Percentiles rank a stretch among this genome's conserved stretches.
phyloP scores from a whole-genome alignment of 2,113 vertebrate species.

The Saiga tatarica region DNA sequence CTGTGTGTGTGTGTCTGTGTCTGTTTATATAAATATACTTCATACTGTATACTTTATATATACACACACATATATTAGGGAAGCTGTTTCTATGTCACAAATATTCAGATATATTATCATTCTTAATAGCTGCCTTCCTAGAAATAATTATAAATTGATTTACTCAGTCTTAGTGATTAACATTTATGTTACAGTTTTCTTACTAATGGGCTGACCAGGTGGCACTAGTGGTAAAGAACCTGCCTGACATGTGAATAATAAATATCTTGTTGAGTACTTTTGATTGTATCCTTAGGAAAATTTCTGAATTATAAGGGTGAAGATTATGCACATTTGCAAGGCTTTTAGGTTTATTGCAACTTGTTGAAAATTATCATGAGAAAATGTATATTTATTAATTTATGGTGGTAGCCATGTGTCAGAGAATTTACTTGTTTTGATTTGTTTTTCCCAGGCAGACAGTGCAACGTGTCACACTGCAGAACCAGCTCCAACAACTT shows the following conservation, averaged over 20 bases:
- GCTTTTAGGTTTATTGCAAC: neutral
- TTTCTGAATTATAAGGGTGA: neutral
- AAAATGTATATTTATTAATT: neutral
- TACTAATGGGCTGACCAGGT: neutral
- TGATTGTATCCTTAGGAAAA: neutral
- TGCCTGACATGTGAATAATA: neutral
- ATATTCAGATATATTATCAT: neutral
- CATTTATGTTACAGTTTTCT: neutral
- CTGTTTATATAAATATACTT: neutral
- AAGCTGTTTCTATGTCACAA: neutral
- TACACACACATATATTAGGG: neutral
- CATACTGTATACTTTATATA: neutral
- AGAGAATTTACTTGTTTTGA: neutral
- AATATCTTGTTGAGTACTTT: neutral
- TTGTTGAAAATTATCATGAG: neutral
- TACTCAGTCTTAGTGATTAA: neutral
- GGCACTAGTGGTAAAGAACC: neutral
- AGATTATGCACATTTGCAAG: neutral
- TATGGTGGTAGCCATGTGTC: neutral
- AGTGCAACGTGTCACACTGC: conserved; percentile 88
- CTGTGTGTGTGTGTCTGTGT: neutral
- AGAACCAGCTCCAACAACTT: conserved; percentile 94
- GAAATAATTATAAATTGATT: conserved; percentile 20
- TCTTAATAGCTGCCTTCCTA: neutral
- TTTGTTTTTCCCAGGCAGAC: conserved; percentile 87